phyloP scores from a whole-genome alignment of 2,888 invertebrate species.

The Sinopyrophorus schimmeli region DNA sequence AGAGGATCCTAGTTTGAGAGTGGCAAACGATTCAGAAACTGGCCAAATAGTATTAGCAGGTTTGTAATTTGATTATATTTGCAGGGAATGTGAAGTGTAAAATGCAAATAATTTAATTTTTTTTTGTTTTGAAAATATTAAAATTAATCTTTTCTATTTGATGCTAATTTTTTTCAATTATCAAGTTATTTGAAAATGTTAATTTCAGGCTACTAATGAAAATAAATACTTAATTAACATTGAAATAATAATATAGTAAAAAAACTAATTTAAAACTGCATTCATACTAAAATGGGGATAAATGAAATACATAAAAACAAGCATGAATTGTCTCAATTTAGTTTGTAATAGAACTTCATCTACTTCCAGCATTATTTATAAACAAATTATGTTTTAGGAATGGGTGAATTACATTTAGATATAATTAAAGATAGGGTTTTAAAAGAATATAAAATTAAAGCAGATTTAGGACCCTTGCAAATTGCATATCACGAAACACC shows the following conservation, averaged over 20 bases:
- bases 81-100: too few relatives aligned
- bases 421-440: slow-evolving; percentile 86
- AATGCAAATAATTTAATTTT: too few relatives aligned
- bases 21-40: slow-evolving; percentile 74
- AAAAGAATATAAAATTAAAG: slow-evolving; percentile 89
- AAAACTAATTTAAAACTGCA: too few relatives aligned
- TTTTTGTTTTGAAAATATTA: too few relatives aligned
- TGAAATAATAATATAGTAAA: too few relatives aligned
- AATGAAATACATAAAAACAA: not conserved
- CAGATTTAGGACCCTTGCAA: slow-evolving; percentile 86
- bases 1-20: slow-evolving; percentile 90
- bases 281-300: not conserved
- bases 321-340: not conserved
- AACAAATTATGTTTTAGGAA: slow-evolving; percentile 66
- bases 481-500: slow-evolving; percentile 89
- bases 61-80: too few relatives aligned
- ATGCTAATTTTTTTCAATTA: too few relatives aligned
- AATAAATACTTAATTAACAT: too few relatives aligned
- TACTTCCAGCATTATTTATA: not conserved
- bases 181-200: too few relatives aligned
- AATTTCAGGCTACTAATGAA: too few relatives aligned
- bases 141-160: too few relatives aligned
- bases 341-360: not conserved
- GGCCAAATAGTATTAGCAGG: slow-evolving; percentile 86
- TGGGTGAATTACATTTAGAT: slow-evolving; percentile 98